These are phyloP conservation scores for Scotopteryx bipunctaria DNA, from an alignment of 2,888 invertebrate species.

Conservation along the genomic window DNA sequence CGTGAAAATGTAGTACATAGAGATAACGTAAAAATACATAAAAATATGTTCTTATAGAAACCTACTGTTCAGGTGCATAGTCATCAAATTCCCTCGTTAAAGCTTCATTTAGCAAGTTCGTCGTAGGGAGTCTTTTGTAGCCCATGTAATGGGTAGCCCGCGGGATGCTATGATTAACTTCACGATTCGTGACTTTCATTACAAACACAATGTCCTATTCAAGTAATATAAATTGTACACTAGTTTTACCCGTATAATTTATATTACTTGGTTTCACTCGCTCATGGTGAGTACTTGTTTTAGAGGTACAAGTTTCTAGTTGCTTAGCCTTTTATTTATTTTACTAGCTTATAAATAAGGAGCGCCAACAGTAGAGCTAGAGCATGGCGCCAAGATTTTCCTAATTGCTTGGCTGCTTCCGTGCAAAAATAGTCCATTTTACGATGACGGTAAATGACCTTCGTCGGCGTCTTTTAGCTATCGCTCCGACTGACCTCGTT, in stretches of 20 bases:
- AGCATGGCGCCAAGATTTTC: conserved; percentile 20
- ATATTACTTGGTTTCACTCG: too few species aligned
- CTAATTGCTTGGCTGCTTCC: conserved; percentile 52
- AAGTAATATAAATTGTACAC: too few species aligned
- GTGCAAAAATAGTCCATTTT: conserved; percentile 38
- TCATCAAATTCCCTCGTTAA: conserved; percentile 4
- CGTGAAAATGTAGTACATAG: too few species aligned
- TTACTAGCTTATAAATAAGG: too few species aligned
- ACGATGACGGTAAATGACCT: background rate
- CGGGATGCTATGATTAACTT: conserved; percentile 19
- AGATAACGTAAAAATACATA: too few species aligned
- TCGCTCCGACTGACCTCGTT: background rate
- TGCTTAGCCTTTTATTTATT: too few species aligned
- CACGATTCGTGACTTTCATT: conserved; percentile 9
- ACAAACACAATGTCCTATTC: conserved; percentile 12
- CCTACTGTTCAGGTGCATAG: background rate
- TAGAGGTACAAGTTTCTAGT: too few species aligned
- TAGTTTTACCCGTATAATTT: too few species aligned
- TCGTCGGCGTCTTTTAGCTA: background rate
- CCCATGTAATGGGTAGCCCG: conserved; percentile 16
- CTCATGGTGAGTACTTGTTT: too few species aligned
- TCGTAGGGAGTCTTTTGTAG: conserved; percentile 12
- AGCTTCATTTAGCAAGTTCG: conserved; percentile 11
- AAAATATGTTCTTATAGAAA: too few species aligned
- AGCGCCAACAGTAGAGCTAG: background rate